Evolutionary conservation across 2,797 vertebrate genomes (phyloP), one percentile per base, ranked within the genome.

Genomic region (Cossypha dichroa): DNA sequence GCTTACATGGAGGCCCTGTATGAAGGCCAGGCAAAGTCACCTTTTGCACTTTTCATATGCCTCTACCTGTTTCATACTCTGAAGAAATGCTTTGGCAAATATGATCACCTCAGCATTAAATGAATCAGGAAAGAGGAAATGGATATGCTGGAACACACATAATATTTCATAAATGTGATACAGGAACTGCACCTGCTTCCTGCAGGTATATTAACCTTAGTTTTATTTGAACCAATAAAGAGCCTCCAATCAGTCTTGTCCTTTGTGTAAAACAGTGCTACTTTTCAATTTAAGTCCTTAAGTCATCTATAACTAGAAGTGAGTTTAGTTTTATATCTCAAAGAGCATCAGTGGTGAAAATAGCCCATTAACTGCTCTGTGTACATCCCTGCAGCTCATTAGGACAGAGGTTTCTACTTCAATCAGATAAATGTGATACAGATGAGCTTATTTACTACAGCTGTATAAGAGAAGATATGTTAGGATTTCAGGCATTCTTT

Each of bases 341-440:
- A 68, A 94, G 29, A 73, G 6, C 31, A 67, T 78, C 34, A n/a
- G 41, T 48, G 12, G 29, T 79, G 63, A 69, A 92, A 90, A 26
- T 36, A 90, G 40, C 51, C 66, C 52, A 66, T 93, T 94, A 86
- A 70, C 63, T 88, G 43, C 31, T 69, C 66, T 95, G 46, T 86
- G 29, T 60, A 81, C 20, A 26, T 69, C 23, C 17, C 43, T 83
- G 66, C 28, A 93, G 88, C 92, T 95, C 19, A 2, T 96, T 96
- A 94, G 69, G 59, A 52, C 46, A 79, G 73, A 45, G 31, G 69
- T 93, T 90, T 43, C 36, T 54, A 3, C 38, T 88, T 78, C 55
- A 90, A 29, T 38, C 46, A 81, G 54, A 92, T 49, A 76, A 69
- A 79, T 55, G 48, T 62, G 80, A 19, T 29, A 63, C 26, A 58